Conservation (phyloP, 2,113 vertebrate species). For the Phalacrocorax aristotelis region DNA sequence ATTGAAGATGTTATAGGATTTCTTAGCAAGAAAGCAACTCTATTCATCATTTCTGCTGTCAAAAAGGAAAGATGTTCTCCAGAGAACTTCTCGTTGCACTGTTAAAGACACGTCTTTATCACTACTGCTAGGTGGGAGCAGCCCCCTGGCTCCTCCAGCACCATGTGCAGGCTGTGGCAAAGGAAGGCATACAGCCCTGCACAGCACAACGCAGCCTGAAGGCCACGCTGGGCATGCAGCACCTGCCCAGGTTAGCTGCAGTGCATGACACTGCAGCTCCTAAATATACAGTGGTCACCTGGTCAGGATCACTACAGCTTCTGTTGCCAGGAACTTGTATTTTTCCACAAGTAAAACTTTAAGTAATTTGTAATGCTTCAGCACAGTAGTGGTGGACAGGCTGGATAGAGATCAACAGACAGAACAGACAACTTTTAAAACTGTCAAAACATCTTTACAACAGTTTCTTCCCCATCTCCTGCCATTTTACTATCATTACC, state of each 20-base stretch:
- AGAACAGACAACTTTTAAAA: not conserved
- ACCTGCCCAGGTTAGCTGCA: not conserved
- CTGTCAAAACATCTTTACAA: not conserved
- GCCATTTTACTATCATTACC: not conserved
- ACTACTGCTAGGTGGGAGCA: not conserved
- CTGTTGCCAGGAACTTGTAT: not conserved
- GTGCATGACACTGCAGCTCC: not conserved
- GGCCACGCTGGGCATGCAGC: not conserved
- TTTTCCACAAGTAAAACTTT: not conserved
- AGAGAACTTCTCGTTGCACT: not conserved
- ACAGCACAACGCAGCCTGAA: not conserved
- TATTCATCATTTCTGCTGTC: not conserved
- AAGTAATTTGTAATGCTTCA: not conserved
- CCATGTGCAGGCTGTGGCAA: rapidly evolving
- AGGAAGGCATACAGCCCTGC: too few relatives aligned
- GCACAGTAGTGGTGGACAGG: not conserved
- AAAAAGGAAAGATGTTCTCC: not conserved
- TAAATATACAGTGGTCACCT: not conserved
- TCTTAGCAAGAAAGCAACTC: not conserved
- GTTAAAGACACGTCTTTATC: not conserved
- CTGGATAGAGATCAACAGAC: not conserved
- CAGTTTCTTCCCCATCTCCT: not conserved
- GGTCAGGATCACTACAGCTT: not conserved
- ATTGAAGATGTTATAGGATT: not conserved
- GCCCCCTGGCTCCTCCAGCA: not conserved